Evolutionary conservation across 2,797 vertebrate genomes (phyloP), one percentile per base, ranked within the genome.

Genomic region (Syndactyla subalaris): DNA sequence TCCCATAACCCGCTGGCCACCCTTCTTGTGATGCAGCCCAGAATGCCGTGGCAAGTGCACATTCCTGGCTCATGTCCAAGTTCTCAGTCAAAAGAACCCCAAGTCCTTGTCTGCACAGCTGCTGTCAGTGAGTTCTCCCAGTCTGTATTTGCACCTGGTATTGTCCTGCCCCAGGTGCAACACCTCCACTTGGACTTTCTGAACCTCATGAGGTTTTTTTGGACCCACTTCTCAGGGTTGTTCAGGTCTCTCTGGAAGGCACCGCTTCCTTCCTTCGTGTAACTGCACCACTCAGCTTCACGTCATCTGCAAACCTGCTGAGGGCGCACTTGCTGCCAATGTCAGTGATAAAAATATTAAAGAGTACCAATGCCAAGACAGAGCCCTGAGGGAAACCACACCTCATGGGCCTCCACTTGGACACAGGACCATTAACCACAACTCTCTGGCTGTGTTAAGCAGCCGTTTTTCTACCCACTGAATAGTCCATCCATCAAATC

Each of bases 11-110:
- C 36, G 26, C 55, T 68, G 62, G 3, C 27, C 39, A 6, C 6
- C 0, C 26, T 29, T 27, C 2, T 12, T 2, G 41, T 32, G 41
- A 49, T 57, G 78, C 20, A 82, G 36, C 15, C 0, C 23, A 49
- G 57, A 15, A 49, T 24, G 36, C 4, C 0, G 0, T 1, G 48
- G 8, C 54, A 29, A 39, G 45, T 4, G 3, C 57, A 7, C 22
- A 16, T 3, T 15, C 45, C 21, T 24, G 22, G 26, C 3, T 68
- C 18, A 9, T 14, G 32, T 23, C 30, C 48, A 54, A 8, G 14
- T 19, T 68, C 41, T 20, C 19, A 20, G 43, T 34, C 41, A 13
- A 10, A 12, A 36, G 32, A 75, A 14, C 13, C 26, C 21, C 27
- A 29, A 55, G 13, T 55, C 15, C n/a, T 41, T 62, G 22, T 82